Base-by-base conservation (phyloP, 2,888 invertebrate genomes). In the Bembecia ichneumoniformis region DNA sequence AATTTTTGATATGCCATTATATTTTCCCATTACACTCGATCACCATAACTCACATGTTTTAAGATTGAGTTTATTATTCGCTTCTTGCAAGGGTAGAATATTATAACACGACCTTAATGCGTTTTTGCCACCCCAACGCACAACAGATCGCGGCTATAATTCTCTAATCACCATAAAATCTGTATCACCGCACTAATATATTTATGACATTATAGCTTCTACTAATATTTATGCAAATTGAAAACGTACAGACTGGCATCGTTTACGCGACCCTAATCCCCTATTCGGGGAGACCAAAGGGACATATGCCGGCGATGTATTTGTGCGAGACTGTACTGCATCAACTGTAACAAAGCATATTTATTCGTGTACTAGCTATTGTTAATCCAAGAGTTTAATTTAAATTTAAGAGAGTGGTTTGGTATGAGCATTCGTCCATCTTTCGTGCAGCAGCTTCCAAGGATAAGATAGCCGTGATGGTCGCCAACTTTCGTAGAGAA, bases 161-260 rank as follows among this genome's bases (percentile, higher is more conserved):
- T 77, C 74, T 67, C 80, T 82, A 82, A 87, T 86, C 83, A 81
- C 83, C 86, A 87, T 87, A 84, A 86, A 87, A 86, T 86, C 80
- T 81, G 82, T 82, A 82, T 81, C 78, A 82, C 80, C 78, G 62
- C 76, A 80, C 82, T 86, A 87, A 87, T 86, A 82, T 86, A 87
- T 87, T 86, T 87, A 87, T 84, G 77, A 71, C 78, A 77, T 82
- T 79, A 79, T 64, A 66, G 77, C 76, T 73, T 71, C 72, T 77
- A 81, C 83, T 86, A 84, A 86, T 87, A 83, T 84, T 83, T 87
- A 87, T 87, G 87, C 82, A 87, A 87, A 87, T 87, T 83, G 87
- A 86, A 88, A 83, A 82, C 74, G 77, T 70, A 69, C 80, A 70
- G 73, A 83, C 82, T 79, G 78, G 77, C 73, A 72, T 77, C 82